Evolutionary conservation across 2,888 invertebrate genomes (phyloP).

Genomic region (Athalia rosae): DNA sequence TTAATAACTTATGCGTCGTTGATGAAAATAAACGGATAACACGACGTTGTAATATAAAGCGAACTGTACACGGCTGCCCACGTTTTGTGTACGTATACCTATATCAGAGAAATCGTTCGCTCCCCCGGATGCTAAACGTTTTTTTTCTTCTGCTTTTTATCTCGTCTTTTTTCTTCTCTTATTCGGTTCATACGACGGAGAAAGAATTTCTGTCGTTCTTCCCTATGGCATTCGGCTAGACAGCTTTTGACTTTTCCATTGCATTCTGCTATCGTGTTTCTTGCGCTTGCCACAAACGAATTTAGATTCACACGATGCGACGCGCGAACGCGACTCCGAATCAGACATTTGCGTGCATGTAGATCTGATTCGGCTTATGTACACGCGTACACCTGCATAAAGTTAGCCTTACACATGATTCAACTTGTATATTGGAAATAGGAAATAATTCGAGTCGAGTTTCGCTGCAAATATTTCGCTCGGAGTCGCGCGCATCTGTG

Average conservation of each 20-base stretch:
- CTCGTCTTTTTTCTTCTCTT: background rate
- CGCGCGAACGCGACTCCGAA: conserved; percentile 2
- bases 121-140: conserved; percentile 13
- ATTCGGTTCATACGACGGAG: conserved; percentile 31
- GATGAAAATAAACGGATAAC: conserved; percentile 21
- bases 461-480: too few species aligned
- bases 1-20: conserved; percentile 12
- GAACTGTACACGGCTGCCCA: background rate
- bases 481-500: too few species aligned
- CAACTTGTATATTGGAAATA: too few species aligned
- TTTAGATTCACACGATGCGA: conserved; percentile 37
- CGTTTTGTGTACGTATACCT: too few species aligned
- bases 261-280: conserved; percentile 40
- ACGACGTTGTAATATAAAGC: background rate
- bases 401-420: too few species aligned
- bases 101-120: background rate
- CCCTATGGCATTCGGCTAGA: conserved; percentile 37
- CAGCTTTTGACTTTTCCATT: conserved; percentile 41
- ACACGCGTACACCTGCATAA: too few species aligned
- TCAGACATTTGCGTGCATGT: background rate
- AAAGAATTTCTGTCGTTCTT: conserved; percentile 43
- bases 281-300: conserved; percentile 33
- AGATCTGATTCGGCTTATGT: too few species aligned
- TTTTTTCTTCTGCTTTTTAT: conserved; percentile 5
- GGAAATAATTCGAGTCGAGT: too few species aligned